A percentile compares a stretch with the other conserved stretches of the same genome.
These are phyloP conservation scores for Lutjanus campechanus DNA, from an alignment of 2,797 vertebrate species.

Conservation along the genomic window DNA sequence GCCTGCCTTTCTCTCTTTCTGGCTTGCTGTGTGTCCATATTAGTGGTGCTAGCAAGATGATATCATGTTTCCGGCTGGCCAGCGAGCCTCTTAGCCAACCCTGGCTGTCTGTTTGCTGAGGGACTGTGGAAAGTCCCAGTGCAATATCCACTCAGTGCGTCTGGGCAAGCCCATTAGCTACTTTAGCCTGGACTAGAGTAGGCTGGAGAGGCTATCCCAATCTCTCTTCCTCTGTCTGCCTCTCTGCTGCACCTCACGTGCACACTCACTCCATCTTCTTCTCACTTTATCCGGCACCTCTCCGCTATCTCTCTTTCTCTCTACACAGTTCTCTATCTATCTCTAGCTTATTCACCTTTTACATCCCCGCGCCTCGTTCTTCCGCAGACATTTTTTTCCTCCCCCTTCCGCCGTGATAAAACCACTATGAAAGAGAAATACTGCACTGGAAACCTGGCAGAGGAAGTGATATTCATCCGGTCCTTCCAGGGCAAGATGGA, in stretches of 20 bases:
- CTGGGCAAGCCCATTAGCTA: slow-evolving; percentile 83
- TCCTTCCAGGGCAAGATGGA: slow-evolving; percentile 62
- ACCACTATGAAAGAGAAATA: slow-evolving; percentile 62
- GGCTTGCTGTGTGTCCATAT: slow-evolving; percentile 53
- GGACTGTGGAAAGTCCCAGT: slow-evolving; percentile 82
- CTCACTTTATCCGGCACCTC: slow-evolving; percentile 51
- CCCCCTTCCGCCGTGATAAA: slow-evolving; percentile 44
- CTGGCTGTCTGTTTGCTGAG: slow-evolving; percentile 79
- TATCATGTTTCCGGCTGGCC: slow-evolving; percentile 79
- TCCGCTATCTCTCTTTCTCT: slow-evolving; percentile 36
- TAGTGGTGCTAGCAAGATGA: slow-evolving; percentile 68
- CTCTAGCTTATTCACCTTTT: slow-evolving; percentile 58
- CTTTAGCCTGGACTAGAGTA: slow-evolving; percentile 75
- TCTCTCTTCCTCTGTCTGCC: slow-evolving; percentile 58
- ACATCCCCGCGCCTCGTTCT: slow-evolving; percentile 35
- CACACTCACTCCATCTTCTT: slow-evolving; percentile 49
- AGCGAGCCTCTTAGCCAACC: slow-evolving; percentile 72
- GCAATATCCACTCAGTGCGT: slow-evolving; percentile 84
- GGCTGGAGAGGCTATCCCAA: slow-evolving; percentile 69
- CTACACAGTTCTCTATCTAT: slow-evolving; percentile 48
- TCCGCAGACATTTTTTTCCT: slow-evolving; percentile 10
- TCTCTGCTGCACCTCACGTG: slow-evolving; percentile 45
- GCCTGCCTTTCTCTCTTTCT: slow-evolving; percentile 18
- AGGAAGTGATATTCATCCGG: slow-evolving; percentile 69
- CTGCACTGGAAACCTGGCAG: slow-evolving; percentile 53